Conservation (phyloP, 2,797 vertebrate species). For the Heteromormyrus szaboi region DNA sequence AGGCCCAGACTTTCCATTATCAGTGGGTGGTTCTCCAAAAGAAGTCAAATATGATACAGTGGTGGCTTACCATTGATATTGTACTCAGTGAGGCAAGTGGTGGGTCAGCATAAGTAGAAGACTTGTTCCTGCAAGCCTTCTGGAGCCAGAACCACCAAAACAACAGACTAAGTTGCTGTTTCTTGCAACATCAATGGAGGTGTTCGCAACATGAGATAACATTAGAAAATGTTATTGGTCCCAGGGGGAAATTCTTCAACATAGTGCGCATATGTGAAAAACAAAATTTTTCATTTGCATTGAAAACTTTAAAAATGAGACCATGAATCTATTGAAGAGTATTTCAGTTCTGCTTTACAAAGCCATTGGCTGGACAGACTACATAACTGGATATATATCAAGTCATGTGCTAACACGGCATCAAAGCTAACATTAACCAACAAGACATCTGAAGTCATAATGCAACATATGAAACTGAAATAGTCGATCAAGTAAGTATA, state of each 20-base stretch:
- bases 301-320: neutral
- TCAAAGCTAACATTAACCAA: neutral
- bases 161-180: neutral
- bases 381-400: neutral
- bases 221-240: neutral
- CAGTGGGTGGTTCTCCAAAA: neutral
- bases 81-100: neutral
- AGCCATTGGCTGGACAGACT: neutral
- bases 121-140: neutral
- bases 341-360: neutral
- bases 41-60: neutral
- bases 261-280: neutral
- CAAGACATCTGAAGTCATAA: neutral
- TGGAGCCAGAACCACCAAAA: neutral
- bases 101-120: neutral
- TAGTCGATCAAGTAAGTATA: neutral
- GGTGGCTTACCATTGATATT: neutral
- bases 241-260: neutral
- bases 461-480: neutral
- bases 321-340: neutral
- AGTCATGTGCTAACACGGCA: neutral
- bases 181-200: neutral
- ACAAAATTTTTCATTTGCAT: neutral
- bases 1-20: neutral
- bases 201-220: neutral